phyloP scores from a whole-genome alignment of 2,113 vertebrate genomes.

The Halcyon malimbica region DNA sequence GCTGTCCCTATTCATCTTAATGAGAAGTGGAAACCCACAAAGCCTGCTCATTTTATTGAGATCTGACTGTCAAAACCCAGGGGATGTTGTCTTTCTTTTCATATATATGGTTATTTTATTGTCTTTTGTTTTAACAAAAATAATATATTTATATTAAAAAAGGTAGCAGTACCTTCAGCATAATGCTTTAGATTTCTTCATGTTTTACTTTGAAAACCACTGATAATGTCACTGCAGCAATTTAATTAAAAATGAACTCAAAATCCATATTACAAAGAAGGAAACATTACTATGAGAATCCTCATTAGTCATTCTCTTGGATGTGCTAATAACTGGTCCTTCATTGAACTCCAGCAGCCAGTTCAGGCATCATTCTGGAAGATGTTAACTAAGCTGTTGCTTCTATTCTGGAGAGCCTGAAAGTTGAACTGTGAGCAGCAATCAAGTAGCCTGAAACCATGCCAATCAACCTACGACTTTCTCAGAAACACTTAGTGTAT shows the following conservation, averaged over 20 bases:
- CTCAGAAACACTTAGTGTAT: background rate
- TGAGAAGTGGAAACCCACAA: background rate
- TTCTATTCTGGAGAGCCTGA: background rate
- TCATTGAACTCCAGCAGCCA: background rate
- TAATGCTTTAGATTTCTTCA: background rate
- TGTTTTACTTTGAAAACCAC: background rate
- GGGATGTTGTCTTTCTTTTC: background rate
- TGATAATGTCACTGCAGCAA: background rate
- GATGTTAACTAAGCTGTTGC: background rate
- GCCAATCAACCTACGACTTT: background rate
- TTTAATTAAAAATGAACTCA: background rate
- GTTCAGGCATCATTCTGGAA: background rate
- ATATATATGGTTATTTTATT: background rate
- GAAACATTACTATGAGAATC: background rate
- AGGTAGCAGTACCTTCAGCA: background rate
- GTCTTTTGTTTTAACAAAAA: background rate
- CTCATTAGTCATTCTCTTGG: background rate
- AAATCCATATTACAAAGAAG: background rate
- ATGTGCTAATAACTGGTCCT: background rate
- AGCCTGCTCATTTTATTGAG: background rate
- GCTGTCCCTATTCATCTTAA: background rate
- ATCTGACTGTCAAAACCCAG: background rate
- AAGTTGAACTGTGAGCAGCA: background rate
- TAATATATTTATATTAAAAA: background rate
- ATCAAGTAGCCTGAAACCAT: background rate